Conservation (phyloP, 2,888 invertebrate species). For the Lamellibrachia satsuma region DNA sequence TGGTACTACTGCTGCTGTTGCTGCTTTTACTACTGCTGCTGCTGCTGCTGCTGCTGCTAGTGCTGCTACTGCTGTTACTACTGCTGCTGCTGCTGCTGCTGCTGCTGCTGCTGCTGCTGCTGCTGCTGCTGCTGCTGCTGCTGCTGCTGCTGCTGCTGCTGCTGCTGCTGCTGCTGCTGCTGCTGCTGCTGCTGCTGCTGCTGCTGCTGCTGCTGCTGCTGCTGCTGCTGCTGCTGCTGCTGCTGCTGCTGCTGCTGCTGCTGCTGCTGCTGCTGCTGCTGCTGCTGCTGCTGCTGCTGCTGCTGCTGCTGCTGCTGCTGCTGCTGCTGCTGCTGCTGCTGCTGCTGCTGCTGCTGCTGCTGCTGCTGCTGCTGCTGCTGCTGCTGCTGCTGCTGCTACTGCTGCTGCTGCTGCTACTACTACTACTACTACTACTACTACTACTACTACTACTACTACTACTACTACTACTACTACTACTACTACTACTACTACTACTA, state of each 20-base stretch:
- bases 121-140: background rate
- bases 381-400: background rate
- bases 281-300: background rate
- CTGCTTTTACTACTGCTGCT: no score
- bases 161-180: background rate
- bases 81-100: background rate
- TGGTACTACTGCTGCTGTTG: no score
- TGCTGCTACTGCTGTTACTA: background rate
- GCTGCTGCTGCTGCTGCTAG: no score
- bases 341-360: background rate
- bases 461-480: slow-evolving; percentile 19
- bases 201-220: background rate
- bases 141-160: background rate
- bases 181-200: background rate
- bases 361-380: background rate
- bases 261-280: background rate
- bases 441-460: slow-evolving; percentile 19
- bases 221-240: background rate
- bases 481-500: slow-evolving; percentile 18
- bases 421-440: slow-evolving; percentile 19
- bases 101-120: background rate
- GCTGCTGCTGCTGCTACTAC: background rate
- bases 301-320: background rate
- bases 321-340: background rate
- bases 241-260: background rate